Evolutionary conservation across 2,888 invertebrate species (phyloP), one percentile per base, ranked within the genome.

Genomic region (Xylocampa areola): DNA sequence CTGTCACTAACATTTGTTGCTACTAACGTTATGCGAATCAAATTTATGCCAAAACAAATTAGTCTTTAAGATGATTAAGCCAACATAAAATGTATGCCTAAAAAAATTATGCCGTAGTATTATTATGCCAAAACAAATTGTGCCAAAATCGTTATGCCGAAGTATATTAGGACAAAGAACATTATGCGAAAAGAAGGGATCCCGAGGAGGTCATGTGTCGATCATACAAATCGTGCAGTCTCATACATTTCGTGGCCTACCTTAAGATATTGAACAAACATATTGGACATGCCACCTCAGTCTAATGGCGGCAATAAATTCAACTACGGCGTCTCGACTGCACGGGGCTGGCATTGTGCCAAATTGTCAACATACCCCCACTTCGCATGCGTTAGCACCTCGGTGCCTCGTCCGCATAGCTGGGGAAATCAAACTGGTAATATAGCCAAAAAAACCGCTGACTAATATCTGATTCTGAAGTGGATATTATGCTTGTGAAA

Each of bases 301-400:
- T 25, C 29, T 72, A 66, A 72, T 59, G 55, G 57, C 49, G 37
- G 29, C 39, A 57, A 57, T 69, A 66, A 69, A 66, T 72, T 69
- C 51, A 39, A 47, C 62, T 60, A 68, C 73, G 66, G 69, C 32
- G 33, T 4, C 50, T 59, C 44, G 35, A 35, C 36, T 68, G 53
- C 59, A 57, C 36, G 17, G 21, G 40, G 21, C 33, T 73, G 73
- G 73, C 64, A 16, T 6, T 2, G 10, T 40, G 51, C 73, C 73
- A 73, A 73, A 70, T 64, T 64, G 58, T 45, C 29, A 13, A 54
- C 57, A 36, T 39, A 52, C 43, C 25, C 47, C 13, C 47, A 57
- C 47, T 51, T 55, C 52, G 51, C 40, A 58, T 50, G 65, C 41
- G 54, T 68, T 54, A 37, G 51, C 65, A 63, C 68, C 58, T 49